These are phyloP conservation scores for Amphipyra tragopoginis DNA, from an alignment of 2,888 invertebrate species.

Conservation along the genomic window DNA sequence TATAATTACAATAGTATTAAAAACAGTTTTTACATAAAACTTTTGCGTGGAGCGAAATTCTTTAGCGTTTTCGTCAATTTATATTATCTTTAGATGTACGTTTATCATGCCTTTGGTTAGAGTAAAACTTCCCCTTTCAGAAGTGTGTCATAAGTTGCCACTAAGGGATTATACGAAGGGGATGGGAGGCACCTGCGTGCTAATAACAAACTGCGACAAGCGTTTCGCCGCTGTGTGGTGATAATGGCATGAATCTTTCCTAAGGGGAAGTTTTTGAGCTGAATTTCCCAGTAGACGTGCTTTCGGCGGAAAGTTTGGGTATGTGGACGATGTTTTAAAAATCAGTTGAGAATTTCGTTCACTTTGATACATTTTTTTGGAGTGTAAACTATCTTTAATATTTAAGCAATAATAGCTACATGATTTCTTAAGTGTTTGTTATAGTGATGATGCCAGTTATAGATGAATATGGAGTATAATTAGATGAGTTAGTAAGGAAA, in stretches of 20 bases:
- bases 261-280: constrained; percentile 32
- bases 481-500: too few species aligned
- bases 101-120: constrained; percentile 24
- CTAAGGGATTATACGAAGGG: constrained; percentile 37
- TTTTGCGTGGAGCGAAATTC: constrained; percentile 54
- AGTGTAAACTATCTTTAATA: too few species aligned
- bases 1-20: constrained; percentile 41
- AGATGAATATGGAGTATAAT: too few species aligned
- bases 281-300: constrained; percentile 26
- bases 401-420: too few species aligned
- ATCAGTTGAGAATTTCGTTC: neutral
- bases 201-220: constrained; percentile 48
- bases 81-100: constrained; percentile 11
- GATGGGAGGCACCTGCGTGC: constrained; percentile 40
- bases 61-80: neutral
- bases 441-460: too few species aligned
- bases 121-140: constrained; percentile 11
- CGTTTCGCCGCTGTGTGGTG: constrained; percentile 40
- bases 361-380: too few species aligned
- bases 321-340: constrained; percentile 24
- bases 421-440: too few species aligned
- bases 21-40: constrained; percentile 44
- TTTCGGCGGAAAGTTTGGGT: constrained; percentile 29
- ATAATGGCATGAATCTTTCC: constrained; percentile 38
- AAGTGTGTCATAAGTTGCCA: constrained; percentile 44